Evolutionary conservation across 2,797 vertebrate species (phyloP), one percentile per base, ranked within the genome.

Genomic region (Sardinella longiceps): DNA sequence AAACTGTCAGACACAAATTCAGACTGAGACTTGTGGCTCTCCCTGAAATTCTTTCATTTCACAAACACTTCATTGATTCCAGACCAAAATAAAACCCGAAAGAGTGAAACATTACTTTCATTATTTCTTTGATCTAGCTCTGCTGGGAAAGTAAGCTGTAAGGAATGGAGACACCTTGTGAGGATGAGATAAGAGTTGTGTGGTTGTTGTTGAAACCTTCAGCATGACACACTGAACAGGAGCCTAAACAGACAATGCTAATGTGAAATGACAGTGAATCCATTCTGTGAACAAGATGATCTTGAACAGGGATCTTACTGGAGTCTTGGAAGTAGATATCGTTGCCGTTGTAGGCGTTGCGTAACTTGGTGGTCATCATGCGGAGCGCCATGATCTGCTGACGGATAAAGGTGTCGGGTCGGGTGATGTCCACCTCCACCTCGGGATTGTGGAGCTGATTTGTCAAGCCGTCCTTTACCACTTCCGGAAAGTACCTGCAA

Each of bases 351-450:
- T 99, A 99, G 0, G 98, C 98, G 0, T 98, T 99, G 93, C 95
- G 97, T 43, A 99, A 92, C 88, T 99, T 99, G 94, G 99, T 99
- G 90, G 97, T 99, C 97, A 99, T 99, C 91, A 99, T 97, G 5
- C 98, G 95, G 2, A 99, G 94, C 0, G 98, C 96, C 98, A 99
- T 99, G 92, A 99, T 99, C 94, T 99, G 98, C 84, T 99, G 98
- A 83, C 98, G 94, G 90, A 99, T 98, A 90, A 98, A 96, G 0
- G 97, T 98, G 92, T 99, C 98, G 0, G 98, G 98, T 85, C 98
- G 94, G 0, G 97, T 99, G 93, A 99, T 99, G 89, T 99, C 98
- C 87, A 99, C 97, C 0, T 98, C 97, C 84, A 99, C 97, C 92
- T 99, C 98, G 0, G 98, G 98, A 89, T 99, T 99, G 94, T 97